Evolutionary conservation across 2,113 vertebrate species (phyloP).

Genomic region (Lichenostomus cassidix): DNA sequence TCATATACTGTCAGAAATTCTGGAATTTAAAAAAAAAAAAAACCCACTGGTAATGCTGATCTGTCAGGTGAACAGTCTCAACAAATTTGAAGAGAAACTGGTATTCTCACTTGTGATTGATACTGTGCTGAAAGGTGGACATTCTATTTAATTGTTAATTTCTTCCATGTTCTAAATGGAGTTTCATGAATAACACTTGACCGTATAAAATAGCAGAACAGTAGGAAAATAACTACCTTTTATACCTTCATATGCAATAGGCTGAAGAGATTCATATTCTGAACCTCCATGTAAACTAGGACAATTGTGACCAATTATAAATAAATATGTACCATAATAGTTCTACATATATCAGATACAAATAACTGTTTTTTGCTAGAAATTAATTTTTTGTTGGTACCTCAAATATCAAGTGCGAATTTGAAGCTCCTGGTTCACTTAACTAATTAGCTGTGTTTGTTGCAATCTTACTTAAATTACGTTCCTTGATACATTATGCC

Average conservation of each 20-base stretch:
- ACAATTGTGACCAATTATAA: neutral
- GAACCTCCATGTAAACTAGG: neutral
- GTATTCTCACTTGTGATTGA: neutral
- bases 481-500: slow-evolving; percentile 74
- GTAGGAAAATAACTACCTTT: neutral
- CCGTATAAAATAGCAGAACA: neutral
- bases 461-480: slow-evolving; percentile 78
- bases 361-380: neutral
- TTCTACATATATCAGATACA: neutral
- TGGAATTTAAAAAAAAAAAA: neutral
- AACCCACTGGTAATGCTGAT: neutral
- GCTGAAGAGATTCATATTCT: neutral
- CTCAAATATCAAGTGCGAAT: slow-evolving; percentile 27
- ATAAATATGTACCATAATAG: neutral
- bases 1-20: neutral
- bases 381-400: slow-evolving; percentile 13
- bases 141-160: neutral
- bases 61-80: neutral
- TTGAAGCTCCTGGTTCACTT: slow-evolving; percentile 35
- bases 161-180: neutral
- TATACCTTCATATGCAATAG: neutral
- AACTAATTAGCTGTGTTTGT: slow-evolving; percentile 59
- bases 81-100: neutral
- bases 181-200: neutral
- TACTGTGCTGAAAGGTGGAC: neutral